These are phyloP conservation scores for Chelon labrosus DNA, from an alignment of 2,797 vertebrate species.

Conservation along the genomic window DNA sequence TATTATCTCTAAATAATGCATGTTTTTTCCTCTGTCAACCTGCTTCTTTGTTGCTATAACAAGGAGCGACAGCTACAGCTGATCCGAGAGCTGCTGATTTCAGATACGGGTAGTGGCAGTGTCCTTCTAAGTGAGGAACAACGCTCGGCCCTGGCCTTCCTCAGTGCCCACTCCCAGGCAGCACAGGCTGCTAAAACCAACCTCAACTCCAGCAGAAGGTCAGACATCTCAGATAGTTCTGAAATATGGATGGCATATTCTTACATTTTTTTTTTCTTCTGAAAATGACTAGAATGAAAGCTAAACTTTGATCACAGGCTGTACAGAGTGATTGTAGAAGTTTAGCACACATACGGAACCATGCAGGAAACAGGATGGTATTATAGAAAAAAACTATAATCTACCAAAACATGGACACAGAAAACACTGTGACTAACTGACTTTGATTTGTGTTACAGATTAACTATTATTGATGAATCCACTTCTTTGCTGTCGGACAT, in stretches of 20 bases:
- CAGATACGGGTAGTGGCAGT: slow-evolving; percentile 89
- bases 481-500: slow-evolving; percentile 93
- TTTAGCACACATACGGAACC: neutral
- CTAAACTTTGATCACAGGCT: neutral
- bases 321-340: neutral
- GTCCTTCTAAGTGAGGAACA: slow-evolving; percentile 94
- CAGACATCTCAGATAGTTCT: slow-evolving; percentile 20
- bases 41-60: slow-evolving; percentile 21
- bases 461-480: slow-evolving; percentile 93
- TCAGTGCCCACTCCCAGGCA: slow-evolving; percentile 88
- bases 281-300: neutral
- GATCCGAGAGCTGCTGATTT: slow-evolving; percentile 92
- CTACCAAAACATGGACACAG: neutral
- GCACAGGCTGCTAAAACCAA: slow-evolving; percentile 76
- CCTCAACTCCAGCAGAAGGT: slow-evolving; percentile 89
- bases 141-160: slow-evolving; percentile 92
- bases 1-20: neutral
- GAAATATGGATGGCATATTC: neutral
- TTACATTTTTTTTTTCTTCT: neutral
- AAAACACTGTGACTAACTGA: neutral
- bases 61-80: slow-evolving; percentile 95
- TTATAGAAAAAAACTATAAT: neutral
- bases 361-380: neutral
- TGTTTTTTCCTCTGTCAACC: neutral
- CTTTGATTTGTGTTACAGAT: slow-evolving; percentile 68